Evolutionary conservation across 2,797 vertebrate genomes (phyloP).

Genomic region (Chromobotia macracanthus): DNA sequence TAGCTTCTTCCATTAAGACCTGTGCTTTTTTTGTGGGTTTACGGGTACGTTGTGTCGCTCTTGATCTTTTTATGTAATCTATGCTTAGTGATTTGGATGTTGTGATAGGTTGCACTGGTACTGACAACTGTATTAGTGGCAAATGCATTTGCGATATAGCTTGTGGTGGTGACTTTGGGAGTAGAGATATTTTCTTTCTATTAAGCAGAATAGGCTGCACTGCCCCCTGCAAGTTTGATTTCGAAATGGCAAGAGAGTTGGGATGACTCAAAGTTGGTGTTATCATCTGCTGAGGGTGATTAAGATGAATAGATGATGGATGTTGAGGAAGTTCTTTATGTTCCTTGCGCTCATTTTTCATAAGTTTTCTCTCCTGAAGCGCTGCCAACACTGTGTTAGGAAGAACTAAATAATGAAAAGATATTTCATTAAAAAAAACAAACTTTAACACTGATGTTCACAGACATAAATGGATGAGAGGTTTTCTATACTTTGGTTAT

Average conservation of each 20-base stretch:
- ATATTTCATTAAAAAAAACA: not conserved
- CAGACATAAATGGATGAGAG: not conserved
- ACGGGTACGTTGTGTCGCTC: slow-evolving; percentile 40
- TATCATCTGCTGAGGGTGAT: slow-evolving; percentile 11
- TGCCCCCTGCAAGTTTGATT: slow-evolving; percentile 15
- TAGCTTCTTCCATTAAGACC: slow-evolving; percentile 42
- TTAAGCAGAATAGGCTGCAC: slow-evolving; percentile 4
- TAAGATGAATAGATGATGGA: not conserved
- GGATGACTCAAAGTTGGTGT: slow-evolving; percentile 67
- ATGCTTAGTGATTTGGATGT: not conserved
- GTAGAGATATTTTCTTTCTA: not conserved
- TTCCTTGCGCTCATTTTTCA: not conserved
- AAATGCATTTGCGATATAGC: not conserved
- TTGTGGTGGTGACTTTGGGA: slow-evolving; percentile 8
- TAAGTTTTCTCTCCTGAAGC: not conserved
- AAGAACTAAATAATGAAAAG: not conserved
- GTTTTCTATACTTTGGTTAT: not conserved
- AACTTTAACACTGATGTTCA: not conserved
- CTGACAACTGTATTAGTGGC: not conserved
- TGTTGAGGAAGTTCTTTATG: not conserved
- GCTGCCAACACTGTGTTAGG: slow-evolving; percentile 21
- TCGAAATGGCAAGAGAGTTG: slow-evolving; percentile 64
- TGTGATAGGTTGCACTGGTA: slow-evolving; percentile 17
- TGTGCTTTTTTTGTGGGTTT: slow-evolving; percentile 62
- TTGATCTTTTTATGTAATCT: slow-evolving; percentile 40